Conservation (phyloP, 2,888 invertebrate genomes). For the Zhuqinia jingwanae region DNA sequence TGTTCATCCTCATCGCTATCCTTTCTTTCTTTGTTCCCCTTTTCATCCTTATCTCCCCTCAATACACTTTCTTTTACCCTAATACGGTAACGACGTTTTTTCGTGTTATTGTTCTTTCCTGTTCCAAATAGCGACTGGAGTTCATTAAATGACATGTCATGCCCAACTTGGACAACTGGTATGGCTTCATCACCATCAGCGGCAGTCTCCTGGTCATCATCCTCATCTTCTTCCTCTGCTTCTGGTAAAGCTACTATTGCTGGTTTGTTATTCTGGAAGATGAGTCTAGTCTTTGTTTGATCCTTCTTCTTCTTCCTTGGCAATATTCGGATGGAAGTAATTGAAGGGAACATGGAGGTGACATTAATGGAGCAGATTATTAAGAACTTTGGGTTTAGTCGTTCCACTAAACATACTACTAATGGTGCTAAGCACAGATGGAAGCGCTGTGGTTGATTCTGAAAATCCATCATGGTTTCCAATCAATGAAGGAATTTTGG, state of each 20-base stretch:
- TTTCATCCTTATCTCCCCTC: constrained; percentile 19
- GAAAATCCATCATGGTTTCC: background rate
- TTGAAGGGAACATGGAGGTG: constrained; percentile 55
- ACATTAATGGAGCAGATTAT: constrained; percentile 48
- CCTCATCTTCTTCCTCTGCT: constrained; percentile 13
- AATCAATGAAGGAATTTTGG: background rate
- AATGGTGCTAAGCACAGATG: constrained; percentile 60
- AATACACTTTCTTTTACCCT: constrained; percentile 57
- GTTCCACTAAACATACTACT: constrained; percentile 56
- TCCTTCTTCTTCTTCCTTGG: constrained; percentile 58
- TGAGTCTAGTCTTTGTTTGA: constrained; percentile 58
- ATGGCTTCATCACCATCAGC: constrained; percentile 41
- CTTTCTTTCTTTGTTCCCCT: constrained; percentile 33
- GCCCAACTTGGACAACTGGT: constrained; percentile 75
- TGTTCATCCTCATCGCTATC: constrained; percentile 64
- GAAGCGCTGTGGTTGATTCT: constrained; percentile 54
- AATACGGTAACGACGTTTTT: constrained; percentile 34
- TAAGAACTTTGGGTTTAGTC: constrained; percentile 55
- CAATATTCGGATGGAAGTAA: constrained; percentile 55
- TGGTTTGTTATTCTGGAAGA: constrained; percentile 66
- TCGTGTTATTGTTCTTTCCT: constrained; percentile 33
- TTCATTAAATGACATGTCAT: constrained; percentile 76
- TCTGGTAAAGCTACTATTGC: constrained; percentile 46
- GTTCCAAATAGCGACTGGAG: constrained; percentile 62
- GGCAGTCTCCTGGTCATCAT: constrained; percentile 37